Base-by-base conservation (phyloP, 2,888 invertebrate species). In the Diadegma fenestrale region DNA sequence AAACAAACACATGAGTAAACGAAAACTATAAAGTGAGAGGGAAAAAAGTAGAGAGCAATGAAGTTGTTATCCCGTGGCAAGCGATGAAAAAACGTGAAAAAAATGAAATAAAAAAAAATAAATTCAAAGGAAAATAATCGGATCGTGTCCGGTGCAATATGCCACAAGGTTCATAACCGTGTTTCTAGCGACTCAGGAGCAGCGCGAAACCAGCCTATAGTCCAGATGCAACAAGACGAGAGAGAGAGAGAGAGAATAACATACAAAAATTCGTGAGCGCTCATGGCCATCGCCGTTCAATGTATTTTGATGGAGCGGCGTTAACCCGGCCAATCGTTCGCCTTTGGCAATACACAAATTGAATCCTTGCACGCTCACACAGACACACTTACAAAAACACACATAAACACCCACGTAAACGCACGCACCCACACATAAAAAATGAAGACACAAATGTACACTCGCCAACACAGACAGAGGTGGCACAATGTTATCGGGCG, bases 141-240 rank as follows among this genome's bases (percentile, higher is more conserved):
- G 68, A 80, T 79, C 80, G 76, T 72, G 69, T 82, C 73, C 69
- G 88, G 81, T 87, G 87, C 87, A 88, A 87, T 82, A 85, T 80
- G 72, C 82, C 78, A 78, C 79, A 80, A 81, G 80, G 80, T 86
- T 87, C 77, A 86, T 86, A 79, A 83, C 85, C 79, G 82, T 82
- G 82, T 72, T 84, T 80, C 37, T 75, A 64, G 71, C 19, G 73
- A 66, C 80, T 48, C 45, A 48, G 17, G 19, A 26, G 43, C 64
- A 26, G 43, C 64, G 64, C 37, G 45, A 68, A 43, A 66, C 51
- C 66, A 43, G 51, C 58, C 51, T n/a, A 43, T 73, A 77, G 76
- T 66, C 45, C 48, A 37, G 66, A 63, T 43, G 43, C 48, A 80
- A 78, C 48, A 48, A 68, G 75, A 76, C 75, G 73, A 58, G 58